Evolutionary conservation across 2,888 invertebrate species (phyloP).

Genomic region (Gerosis bhagava): DNA sequence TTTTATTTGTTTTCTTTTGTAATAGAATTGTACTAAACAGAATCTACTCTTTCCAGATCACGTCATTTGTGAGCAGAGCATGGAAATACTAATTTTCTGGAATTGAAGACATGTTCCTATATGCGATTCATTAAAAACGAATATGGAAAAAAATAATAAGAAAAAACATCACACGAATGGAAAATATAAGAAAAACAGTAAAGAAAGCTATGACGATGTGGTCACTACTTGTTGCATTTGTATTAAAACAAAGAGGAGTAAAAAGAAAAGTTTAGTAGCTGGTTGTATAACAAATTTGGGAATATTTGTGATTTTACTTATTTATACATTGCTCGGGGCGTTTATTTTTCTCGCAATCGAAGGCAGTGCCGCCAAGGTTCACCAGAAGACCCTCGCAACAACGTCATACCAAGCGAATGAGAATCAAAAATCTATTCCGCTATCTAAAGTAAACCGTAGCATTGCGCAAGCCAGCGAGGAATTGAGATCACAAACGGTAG

Average conservation of each 20-base stretch:
- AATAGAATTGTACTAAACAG: background rate
- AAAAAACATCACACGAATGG: conserved; percentile 72
- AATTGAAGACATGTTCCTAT: conserved; percentile 37
- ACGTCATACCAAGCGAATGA: conserved; percentile 73
- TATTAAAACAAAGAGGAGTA: conserved; percentile 72
- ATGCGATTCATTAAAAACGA: conserved; percentile 40
- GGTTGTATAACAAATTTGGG: conserved; percentile 91
- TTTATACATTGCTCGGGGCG: conserved; percentile 88
- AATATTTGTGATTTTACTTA: conserved; percentile 90
- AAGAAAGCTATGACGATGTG: conserved; percentile 68
- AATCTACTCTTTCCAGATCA: conserved; percentile 13
- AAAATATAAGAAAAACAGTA: conserved; percentile 71
- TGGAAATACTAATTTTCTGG: conserved; percentile 41
- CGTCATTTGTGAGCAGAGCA: background rate
- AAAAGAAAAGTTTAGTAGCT: conserved; percentile 78
- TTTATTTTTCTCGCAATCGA: conserved; percentile 94
- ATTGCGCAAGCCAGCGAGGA: conserved; percentile 72
- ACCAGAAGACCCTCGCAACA: conserved; percentile 74
- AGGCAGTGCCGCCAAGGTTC: conserved; percentile 82
- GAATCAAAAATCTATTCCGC: conserved; percentile 54
- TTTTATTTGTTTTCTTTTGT: no score
- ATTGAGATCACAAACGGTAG: conserved; percentile 85
- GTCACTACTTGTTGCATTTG: conserved; percentile 75
- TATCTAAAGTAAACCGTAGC: conserved; percentile 60
- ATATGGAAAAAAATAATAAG: conserved; percentile 74